Conservation (phyloP, 2,797 vertebrate genomes). For the Scleropages formosus region DNA sequence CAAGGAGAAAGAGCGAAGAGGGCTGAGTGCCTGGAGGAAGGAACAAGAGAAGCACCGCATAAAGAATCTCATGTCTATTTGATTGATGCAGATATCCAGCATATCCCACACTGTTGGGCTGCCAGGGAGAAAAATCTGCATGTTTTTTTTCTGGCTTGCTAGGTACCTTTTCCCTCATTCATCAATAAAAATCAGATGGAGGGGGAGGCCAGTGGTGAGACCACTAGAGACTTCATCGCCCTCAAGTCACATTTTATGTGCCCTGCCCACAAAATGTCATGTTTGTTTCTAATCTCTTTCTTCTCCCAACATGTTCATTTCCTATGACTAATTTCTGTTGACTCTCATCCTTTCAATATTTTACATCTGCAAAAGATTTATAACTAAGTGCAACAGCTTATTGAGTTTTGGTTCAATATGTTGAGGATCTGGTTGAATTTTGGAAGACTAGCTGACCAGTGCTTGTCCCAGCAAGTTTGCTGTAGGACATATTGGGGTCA, state of each 20-base stretch:
- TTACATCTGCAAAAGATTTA: neutral
- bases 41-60: neutral
- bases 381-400: neutral
- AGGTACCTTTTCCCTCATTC: neutral
- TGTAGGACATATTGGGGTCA: neutral
- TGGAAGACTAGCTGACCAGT: neutral
- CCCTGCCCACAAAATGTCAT: neutral
- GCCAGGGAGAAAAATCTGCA: neutral
- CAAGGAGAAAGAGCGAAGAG: neutral
- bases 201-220: neutral
- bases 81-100: neutral
- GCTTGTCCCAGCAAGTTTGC: neutral
- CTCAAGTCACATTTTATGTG: neutral
- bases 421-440: neutral
- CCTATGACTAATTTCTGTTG: neutral
- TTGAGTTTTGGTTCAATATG: neutral
- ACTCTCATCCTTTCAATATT: neutral
- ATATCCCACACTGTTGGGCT: neutral
- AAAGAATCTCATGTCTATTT: neutral
- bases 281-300: neutral
- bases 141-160: neutral
- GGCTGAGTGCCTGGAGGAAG: neutral
- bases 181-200: neutral
- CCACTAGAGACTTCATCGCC: too few species aligned
- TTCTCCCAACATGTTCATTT: neutral